Evolutionary conservation across 2,113 vertebrate species (phyloP).

Genomic region (Bagarius yarrelli): DNA sequence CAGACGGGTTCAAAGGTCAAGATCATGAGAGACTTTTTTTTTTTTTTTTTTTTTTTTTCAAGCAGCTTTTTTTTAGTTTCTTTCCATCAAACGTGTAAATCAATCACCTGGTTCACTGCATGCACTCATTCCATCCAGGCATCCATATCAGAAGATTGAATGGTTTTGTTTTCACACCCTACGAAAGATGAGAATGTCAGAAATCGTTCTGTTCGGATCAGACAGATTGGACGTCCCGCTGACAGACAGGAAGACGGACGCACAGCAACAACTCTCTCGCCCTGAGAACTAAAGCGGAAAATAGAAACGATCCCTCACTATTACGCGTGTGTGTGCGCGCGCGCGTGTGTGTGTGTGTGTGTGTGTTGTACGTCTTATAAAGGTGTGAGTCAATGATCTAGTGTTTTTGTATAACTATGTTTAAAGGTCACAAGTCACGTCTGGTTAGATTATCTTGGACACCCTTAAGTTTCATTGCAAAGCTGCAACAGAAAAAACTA

Average conservation of each 20-base stretch:
- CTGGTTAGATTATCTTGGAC: background rate
- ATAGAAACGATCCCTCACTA: background rate
- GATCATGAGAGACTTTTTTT: too few species aligned
- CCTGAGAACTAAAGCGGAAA: conserved; percentile 39
- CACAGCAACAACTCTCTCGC: conserved; percentile 6
- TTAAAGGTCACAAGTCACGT: background rate
- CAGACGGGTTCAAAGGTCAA: background rate
- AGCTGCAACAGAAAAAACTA: too few species aligned
- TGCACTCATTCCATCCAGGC: conserved; percentile 34
- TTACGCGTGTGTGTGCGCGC: background rate
- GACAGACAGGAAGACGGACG: background rate
- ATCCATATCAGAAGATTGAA: conserved; percentile 9
- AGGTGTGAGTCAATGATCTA: background rate
- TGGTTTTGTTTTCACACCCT: conserved; percentile 5
- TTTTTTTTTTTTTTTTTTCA: too few species aligned
- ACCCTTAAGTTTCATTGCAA: too few species aligned
- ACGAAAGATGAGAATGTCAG: background rate
- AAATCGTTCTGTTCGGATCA: background rate
- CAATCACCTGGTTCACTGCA: conserved; percentile 22
- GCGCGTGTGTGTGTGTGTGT: background rate
- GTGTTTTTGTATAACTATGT: background rate
- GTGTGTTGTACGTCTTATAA: too few species aligned
- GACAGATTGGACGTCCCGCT: background rate
- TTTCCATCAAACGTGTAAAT: background rate
- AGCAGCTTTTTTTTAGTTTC: background rate